Evolutionary conservation across 2,797 vertebrate genomes (phyloP).

Genomic region (Arvicola amphibius): DNA sequence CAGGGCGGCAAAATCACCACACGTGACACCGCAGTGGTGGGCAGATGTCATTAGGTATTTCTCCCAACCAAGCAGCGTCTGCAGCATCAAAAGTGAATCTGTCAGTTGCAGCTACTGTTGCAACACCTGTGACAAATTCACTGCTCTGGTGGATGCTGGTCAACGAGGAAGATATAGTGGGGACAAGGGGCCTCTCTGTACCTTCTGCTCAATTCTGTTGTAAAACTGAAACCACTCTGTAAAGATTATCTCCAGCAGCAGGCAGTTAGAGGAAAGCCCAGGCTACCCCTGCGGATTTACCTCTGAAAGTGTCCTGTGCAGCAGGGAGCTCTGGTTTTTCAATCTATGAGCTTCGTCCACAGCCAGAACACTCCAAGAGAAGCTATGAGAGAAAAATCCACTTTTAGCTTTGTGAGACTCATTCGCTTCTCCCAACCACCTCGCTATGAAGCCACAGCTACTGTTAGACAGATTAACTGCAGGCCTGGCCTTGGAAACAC

Average conservation of each 20-base stretch:
- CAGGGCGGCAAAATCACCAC: not conserved
- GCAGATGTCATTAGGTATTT: not conserved
- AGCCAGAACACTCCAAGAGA: slow-evolving; percentile 89
- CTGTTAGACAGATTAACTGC: not conserved
- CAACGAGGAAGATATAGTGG: not conserved
- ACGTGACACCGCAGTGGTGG: not conserved
- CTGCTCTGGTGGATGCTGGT: not conserved
- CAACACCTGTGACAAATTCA: not conserved
- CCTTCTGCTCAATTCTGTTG: not conserved
- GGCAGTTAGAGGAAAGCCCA: not conserved
- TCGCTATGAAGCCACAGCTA: not conserved
- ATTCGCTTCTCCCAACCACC: not conserved
- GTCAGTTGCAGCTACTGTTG: too few relatives aligned
- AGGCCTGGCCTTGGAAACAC: not conserved
- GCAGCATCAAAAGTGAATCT: not conserved
- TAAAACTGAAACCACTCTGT: not conserved
- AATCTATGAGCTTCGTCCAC: slow-evolving; percentile 97
- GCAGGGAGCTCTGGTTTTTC: slow-evolving; percentile 93
- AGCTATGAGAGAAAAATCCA: slow-evolving; percentile 78
- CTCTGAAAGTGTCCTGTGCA: slow-evolving; percentile 92
- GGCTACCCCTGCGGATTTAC: slow-evolving; percentile 84
- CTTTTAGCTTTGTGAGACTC: slow-evolving; percentile 13
- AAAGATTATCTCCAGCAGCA: not conserved
- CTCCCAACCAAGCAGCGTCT: not conserved
- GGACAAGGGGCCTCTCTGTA: not conserved